Base-by-base conservation (phyloP, 2,113 vertebrate species). In the Indri indri region DNA sequence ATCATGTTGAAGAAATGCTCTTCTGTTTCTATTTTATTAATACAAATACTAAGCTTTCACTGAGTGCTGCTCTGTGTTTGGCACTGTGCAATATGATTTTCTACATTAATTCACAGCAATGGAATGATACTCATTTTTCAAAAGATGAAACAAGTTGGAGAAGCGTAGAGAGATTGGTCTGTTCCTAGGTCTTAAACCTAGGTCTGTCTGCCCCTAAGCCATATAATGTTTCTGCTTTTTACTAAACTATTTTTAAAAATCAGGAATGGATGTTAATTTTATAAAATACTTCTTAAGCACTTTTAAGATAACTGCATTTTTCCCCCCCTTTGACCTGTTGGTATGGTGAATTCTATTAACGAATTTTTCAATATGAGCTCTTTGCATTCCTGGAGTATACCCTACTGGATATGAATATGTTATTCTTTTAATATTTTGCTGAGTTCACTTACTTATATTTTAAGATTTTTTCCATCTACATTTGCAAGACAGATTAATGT, bases 181-280 rank as follows among this genome's bases (percentile, higher is more conserved):
- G 54, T 57, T 57, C 17, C 16, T 34, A 37, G 47, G 20, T 50
- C 59, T 63, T 23, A 42, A 71, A 92, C 74, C 68, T 85, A 27
- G 59, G 27, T 63, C 11, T 61, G 22, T 96, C 68, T 74, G 16
- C 12, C 57, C 4, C 4, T 54, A 65, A 52, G 42, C 68, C 73
- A 42, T 50, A 71, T 65, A 47, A 37, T 89, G 59, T 50, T 81
- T 76, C 52, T 22, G 2, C 12, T 81, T 93, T 88, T 85, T 81
- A 52, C 18, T 90, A 71, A 73, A 68, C 16, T 61, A 91, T 8
- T 32, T 52, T 40, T 76, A 9, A 70, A 85, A 79, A 54, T 68
- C 80, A 81, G 81, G 57, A 88, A 34, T 91, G 68, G 76, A 76
- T 86, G 37, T 88, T 91, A 91, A 94, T 96, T 91, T 94, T 92